These are phyloP conservation scores for Eupithecia centaureata DNA, from an alignment of 2,888 invertebrate species.

Conservation along the genomic window DNA sequence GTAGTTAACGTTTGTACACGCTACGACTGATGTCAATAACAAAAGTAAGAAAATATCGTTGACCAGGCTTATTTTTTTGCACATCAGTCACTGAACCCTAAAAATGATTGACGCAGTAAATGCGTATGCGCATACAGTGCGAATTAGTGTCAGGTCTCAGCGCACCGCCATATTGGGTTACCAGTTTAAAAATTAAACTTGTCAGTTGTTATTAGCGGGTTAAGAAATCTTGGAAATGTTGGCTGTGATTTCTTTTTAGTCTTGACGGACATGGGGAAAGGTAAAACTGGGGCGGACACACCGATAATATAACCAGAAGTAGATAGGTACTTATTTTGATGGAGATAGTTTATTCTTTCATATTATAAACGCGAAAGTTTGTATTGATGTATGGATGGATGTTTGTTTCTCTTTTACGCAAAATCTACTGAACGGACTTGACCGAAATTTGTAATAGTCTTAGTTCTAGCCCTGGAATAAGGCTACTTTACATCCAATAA, in stretches of 20 bases:
- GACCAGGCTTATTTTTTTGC: not conserved
- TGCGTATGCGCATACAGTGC: conserved; percentile 19
- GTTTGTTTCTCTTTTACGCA: no score
- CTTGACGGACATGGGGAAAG: not conserved
- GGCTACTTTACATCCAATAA: no score
- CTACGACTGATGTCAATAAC: not conserved
- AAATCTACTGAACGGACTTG: no score
- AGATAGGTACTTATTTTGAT: no score
- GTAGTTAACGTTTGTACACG: no score
- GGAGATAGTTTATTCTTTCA: no score
- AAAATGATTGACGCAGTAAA: conserved; percentile 25
- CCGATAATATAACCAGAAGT: no score
- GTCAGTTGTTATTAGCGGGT: conserved; percentile 34
- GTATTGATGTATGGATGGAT: no score
- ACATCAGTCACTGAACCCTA: conserved; percentile 14
- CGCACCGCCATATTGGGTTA: conserved; percentile 32
- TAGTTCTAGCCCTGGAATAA: no score
- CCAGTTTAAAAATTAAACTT: conserved; percentile 32
- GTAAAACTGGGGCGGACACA: not conserved
- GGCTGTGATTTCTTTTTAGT: conserved; percentile 8
- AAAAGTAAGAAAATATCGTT: not conserved
- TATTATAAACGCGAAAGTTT: no score
- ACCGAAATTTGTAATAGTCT: no score
- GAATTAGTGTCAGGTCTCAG: conserved; percentile 35
- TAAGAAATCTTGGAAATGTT: conserved; percentile 15